Conservation (phyloP, 1,140 invertebrate genomes). For the Phocides pigmalion region DNA sequence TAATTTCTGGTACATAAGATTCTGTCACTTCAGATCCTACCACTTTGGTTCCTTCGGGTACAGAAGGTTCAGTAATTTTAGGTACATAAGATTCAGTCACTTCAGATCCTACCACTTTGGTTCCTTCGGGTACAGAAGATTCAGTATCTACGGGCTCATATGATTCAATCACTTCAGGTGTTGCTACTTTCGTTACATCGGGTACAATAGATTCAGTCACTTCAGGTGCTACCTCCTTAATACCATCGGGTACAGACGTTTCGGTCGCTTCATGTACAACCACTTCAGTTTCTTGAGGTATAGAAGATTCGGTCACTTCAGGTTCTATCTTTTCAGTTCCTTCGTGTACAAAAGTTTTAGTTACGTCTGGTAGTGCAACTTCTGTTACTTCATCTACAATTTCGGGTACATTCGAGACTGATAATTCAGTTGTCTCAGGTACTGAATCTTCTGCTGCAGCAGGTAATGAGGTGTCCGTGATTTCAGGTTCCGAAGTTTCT, state of each 20-base stretch:
- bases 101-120: neutral
- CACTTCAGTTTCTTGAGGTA: neutral
- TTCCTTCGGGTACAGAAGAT: too few relatives aligned
- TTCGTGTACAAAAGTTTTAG: neutral
- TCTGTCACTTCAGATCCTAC: neutral
- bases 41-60: neutral
- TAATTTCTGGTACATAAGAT: neutral
- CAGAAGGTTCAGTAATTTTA: neutral
- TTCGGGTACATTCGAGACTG: too few relatives aligned
- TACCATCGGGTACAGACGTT: too few relatives aligned
- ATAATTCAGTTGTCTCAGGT: neutral
- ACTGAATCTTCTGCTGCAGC: neutral
- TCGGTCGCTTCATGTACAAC: too few relatives aligned
- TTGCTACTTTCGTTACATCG: too few relatives aligned
- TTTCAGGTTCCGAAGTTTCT: too few relatives aligned
- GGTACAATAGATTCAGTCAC: too few relatives aligned
- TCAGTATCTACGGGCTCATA: too few relatives aligned
- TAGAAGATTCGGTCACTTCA: too few relatives aligned
- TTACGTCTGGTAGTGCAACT: neutral
- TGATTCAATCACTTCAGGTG: too few relatives aligned
- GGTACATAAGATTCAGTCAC: neutral
- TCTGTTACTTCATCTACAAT: neutral
- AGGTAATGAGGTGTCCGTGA: neutral
- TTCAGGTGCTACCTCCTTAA: too few relatives aligned
- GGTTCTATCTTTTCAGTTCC: too few relatives aligned